Evolutionary conservation across 53 echinoderm and acorn worm species (phyloP).

Genomic region (Crossaster papposus): DNA sequence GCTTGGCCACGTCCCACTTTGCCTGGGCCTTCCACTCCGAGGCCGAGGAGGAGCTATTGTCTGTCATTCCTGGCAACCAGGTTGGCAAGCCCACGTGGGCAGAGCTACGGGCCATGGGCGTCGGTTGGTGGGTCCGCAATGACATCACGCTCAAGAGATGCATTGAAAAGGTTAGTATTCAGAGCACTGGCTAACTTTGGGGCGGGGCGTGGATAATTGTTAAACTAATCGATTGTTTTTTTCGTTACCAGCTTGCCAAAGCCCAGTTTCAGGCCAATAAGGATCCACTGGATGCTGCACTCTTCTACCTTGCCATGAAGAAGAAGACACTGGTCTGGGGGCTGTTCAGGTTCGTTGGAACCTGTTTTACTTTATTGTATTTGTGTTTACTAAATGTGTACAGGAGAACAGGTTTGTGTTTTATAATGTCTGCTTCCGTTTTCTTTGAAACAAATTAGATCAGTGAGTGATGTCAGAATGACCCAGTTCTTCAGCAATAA

Average conservation of each 20-base stretch:
- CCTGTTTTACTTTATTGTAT: too few species aligned
- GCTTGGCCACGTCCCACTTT: slow-evolving; percentile 89
- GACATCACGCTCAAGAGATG: slow-evolving; percentile 90
- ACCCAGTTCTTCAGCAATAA: slow-evolving; percentile 92
- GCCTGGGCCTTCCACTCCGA: slow-evolving; percentile 99
- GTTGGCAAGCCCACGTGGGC: slow-evolving; percentile 91
- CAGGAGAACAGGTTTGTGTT: neutral
- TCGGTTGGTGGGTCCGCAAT: slow-evolving; percentile 98
- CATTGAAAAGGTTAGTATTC: slow-evolving; percentile 88
- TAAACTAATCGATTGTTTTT: neutral
- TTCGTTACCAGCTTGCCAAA: slow-evolving; percentile 82
- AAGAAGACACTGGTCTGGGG: slow-evolving; percentile 97
- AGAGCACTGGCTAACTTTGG: neutral
- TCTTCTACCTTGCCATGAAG: slow-evolving; percentile 99
- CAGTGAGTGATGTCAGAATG: slow-evolving; percentile 80
- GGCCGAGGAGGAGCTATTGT: slow-evolving; percentile 92
- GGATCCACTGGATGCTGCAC: slow-evolving; percentile 91
- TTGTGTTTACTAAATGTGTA: neutral
- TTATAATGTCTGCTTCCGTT: neutral
- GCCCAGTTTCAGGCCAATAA: slow-evolving; percentile 95
- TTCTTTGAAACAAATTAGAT: slow-evolving; percentile 54
- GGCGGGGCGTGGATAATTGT: neutral
- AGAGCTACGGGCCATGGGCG: slow-evolving; percentile 96
- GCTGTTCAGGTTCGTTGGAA: slow-evolving; percentile 77
- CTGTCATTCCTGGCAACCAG: slow-evolving; percentile 87